Evolutionary conservation across 2,797 vertebrate genomes (phyloP), one percentile per base, ranked within the genome.

Genomic region (Rhinoraja longicauda): DNA sequence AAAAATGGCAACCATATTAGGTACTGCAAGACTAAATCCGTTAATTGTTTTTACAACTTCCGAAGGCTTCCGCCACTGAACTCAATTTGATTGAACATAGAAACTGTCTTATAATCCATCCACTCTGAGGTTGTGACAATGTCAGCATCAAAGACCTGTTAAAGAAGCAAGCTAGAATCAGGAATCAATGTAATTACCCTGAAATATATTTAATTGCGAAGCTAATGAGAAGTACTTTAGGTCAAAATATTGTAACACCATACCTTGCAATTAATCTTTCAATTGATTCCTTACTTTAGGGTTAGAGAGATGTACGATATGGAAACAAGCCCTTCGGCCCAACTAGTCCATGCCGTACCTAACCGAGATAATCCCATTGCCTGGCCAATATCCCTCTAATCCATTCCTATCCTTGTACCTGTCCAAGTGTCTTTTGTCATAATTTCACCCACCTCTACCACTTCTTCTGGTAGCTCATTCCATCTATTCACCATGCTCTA

Each of bases 31-130:
- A 95, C 94, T 96, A 95, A 94, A 95, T 95, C 95, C 95, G 96
- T 96, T 97, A 97, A 97, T 96, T 97, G 96, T 96, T 95, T 95
- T 95, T 96, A 97, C 96, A 96, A 96, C 96, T 97, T 97, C 96
- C 96, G 95, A 94, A 95, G 94, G 95, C 94, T 96, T 7, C 0
- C 94, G 95, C 95, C 95, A 95, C 94, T 92, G 93, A 95, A 95
- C 94, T 96, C 95, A 93, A 93, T 95, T 96, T 96, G 94, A 94
- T 95, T 95, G 95, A 95, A 94, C 94, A 95, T 94, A 97, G 96
- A 96, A 95, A 90, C 24, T 15, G 12, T 5, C 36, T 91, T 24
- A 94, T 93, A 96, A 95, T 95, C 95, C 95, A 17, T 90, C 93
- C 94, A 95, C 92, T 93, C 93, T 86, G n/a, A 0, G 19, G 94